Percentiles rank a stretch among this genome's conserved stretches.
Conservation (phyloP, 2,113 vertebrate genomes). For the Cyprinodon brontotheroides region DNA sequence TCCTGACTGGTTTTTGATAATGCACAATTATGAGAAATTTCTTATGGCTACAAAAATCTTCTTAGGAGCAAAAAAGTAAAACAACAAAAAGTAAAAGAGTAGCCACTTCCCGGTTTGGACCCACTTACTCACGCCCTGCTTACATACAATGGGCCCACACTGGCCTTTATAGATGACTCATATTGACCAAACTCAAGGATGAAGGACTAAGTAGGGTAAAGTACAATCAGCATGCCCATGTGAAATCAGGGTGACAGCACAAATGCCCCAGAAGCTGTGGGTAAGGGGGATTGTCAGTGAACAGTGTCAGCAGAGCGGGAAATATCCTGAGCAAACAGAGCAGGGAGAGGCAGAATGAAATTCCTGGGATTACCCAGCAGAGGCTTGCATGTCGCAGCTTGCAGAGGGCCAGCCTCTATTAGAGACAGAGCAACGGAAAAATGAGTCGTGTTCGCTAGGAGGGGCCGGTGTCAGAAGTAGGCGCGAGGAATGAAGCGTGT, state of each 20-base stretch:
- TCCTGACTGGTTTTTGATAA: background rate
- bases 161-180: slow-evolving; percentile 62
- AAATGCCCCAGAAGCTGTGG: background rate
- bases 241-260: background rate
- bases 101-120: slow-evolving; percentile 64
- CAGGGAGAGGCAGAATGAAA: slow-evolving; percentile 40
- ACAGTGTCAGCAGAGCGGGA: slow-evolving; percentile 9
- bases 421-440: slow-evolving; percentile 59
- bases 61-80: slow-evolving; percentile 13
- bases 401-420: slow-evolving; percentile 60
- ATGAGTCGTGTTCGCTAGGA: slow-evolving; percentile 39
- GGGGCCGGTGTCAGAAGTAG: slow-evolving; percentile 34
- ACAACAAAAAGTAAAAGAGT: slow-evolving; percentile 57
- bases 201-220: slow-evolving; percentile 43
- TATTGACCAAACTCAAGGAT: slow-evolving; percentile 20
- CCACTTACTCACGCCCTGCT: slow-evolving; percentile 71
- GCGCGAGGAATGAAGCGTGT: slow-evolving; percentile 46
- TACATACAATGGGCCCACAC: slow-evolving; percentile 58
- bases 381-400: slow-evolving; percentile 63
- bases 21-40: slow-evolving; percentile 14
- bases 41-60: slow-evolving; percentile 17
- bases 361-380: slow-evolving; percentile 64
- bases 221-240: background rate
- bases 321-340: background rate
- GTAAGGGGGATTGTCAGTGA: background rate